Evolutionary conservation across 1,140 invertebrate genomes (phyloP).

Genomic region (Prorops nasuta): DNA sequence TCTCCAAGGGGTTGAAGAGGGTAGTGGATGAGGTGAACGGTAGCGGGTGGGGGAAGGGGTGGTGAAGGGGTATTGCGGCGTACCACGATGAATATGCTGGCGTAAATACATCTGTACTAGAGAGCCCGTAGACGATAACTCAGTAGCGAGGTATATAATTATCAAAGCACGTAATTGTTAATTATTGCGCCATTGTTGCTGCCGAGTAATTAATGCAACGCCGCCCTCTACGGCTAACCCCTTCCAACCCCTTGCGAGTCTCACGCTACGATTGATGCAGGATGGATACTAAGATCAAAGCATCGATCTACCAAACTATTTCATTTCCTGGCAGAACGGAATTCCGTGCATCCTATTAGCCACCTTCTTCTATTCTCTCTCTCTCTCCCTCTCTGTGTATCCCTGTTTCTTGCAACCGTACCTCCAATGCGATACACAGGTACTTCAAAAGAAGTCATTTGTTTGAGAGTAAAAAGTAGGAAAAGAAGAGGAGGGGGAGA

Average conservation of each 20-base stretch:
- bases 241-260: slow-evolving; percentile 12
- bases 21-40: too few relatives aligned
- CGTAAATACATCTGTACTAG: too few relatives aligned
- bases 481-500: too few relatives aligned
- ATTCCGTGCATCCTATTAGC: not conserved
- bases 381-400: not conserved
- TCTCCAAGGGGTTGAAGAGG: too few relatives aligned
- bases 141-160: slow-evolving; percentile 36
- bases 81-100: too few relatives aligned
- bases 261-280: slow-evolving; percentile 29
- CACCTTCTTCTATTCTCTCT: not conserved
- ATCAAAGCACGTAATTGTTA: slow-evolving; percentile 43
- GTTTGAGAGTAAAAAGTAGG: too few relatives aligned
- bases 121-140: slow-evolving; percentile 29
- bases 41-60: too few relatives aligned
- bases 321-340: not conserved
- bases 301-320: not conserved
- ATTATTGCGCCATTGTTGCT: slow-evolving; percentile 41
- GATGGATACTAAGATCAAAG: slow-evolving; percentile 7
- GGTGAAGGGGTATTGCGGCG: too few relatives aligned
- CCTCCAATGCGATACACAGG: too few relatives aligned
- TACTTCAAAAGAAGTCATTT: too few relatives aligned
- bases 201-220: slow-evolving; percentile 29
- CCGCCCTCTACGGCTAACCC: slow-evolving; percentile 11
- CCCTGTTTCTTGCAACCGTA: too few relatives aligned